Evolutionary conservation across 2,888 invertebrate genomes (phyloP).

Genomic region (Mythimna loreyi): DNA sequence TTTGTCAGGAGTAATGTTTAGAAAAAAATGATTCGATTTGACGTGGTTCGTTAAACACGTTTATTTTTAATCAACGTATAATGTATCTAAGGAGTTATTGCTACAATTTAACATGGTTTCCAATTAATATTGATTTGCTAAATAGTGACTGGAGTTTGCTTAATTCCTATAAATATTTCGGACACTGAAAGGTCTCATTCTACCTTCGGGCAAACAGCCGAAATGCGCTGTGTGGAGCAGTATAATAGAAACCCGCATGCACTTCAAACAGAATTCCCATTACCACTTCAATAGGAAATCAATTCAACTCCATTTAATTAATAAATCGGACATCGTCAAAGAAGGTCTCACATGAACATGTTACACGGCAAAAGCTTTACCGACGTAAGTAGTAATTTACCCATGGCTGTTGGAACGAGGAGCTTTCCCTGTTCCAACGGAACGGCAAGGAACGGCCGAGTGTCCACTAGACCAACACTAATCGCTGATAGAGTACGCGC

Average conservation of each 20-base stretch:
- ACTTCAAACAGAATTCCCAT: constrained; percentile 26
- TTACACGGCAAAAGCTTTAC: constrained; percentile 57
- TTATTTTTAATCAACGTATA: background rate
- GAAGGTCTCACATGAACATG: constrained; percentile 41
- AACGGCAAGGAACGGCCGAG: constrained; percentile 79
- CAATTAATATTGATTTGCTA: background rate
- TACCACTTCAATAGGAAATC: constrained; percentile 18
- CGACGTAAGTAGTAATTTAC: constrained; percentile 74
- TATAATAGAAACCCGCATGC: constrained; percentile 21
- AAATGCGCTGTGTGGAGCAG: background rate
- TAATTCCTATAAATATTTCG: background rate
- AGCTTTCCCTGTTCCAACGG: constrained; percentile 69
- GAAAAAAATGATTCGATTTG: background rate
- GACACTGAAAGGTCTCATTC: background rate
- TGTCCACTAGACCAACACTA: constrained; percentile 88
- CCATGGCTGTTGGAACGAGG: constrained; percentile 63
- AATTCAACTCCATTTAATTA: constrained; percentile 22
- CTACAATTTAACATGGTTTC: background rate
- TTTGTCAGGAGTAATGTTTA: background rate
- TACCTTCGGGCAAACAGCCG: background rate
- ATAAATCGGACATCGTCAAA: constrained; percentile 35
- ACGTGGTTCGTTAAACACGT: background rate
- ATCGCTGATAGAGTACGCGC: constrained; percentile 89
- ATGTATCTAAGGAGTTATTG: background rate
- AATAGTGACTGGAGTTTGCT: background rate